Base-by-base conservation (phyloP, 2,888 invertebrate genomes). In the Gymnoscelis rufifasciata region DNA sequence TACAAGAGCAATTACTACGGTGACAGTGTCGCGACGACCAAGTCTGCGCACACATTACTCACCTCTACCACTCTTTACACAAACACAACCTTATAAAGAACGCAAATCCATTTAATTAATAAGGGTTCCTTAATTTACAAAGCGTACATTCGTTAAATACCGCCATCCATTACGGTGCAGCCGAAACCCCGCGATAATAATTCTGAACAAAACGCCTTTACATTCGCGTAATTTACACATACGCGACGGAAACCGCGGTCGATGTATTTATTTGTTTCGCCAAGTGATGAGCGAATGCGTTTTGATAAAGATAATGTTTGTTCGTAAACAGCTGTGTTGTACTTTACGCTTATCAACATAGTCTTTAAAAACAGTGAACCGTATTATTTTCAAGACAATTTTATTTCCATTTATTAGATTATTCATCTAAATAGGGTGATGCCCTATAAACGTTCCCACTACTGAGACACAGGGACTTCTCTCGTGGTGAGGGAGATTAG, bases 151-250 rank as follows among this genome's bases (percentile, higher is more conserved):
- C 31, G 43, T 44, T 53, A 52, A 57, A 43, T 43, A 27, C 43
- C 31, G 28, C 8, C 49, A 52, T 60, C 54, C 48, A 47, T 55
- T 51, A 47, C 33, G 13, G 27, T 43, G 35, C 27, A 48, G 49
- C 51, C 52, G 45, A 35, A 31, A 51, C 44, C 52, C 47, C 42
- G 29, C 46, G 38, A 52, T 52, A 52, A 56, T 57, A 55, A 57
- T 55, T 56, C 44, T 24, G 38, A 54, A 71, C 66, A 58, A 71
- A 76, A 75, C 66, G 71, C 68, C 70, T 69, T 71, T 73, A 78
- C 77, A 78, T 78, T 74, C 60, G 54, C 60, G 58, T 78, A 77
- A 81, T 80, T 78, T 80, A 71, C 74, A 73, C 76, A 73, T 74
- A 71, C 75, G 72, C 66, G 68, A 69, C 67, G 62, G 51, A 65